Evolutionary conservation across 1,140 invertebrate genomes (phyloP), one percentile per base, ranked within the genome.

Genomic region (Asbolus verrucosus): DNA sequence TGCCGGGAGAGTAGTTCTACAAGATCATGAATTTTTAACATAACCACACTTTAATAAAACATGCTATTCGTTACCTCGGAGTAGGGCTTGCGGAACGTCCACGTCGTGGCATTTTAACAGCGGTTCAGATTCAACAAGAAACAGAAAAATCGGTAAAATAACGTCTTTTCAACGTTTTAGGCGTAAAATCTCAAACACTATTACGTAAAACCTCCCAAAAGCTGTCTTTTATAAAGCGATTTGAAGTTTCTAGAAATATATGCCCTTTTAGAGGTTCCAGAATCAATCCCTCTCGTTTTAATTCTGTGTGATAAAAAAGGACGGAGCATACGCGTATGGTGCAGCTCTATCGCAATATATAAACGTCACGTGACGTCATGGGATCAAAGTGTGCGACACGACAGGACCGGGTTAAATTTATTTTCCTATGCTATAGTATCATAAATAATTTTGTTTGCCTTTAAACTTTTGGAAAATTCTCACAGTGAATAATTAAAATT

Each of bases 101-200:
- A 81, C 91, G 86, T 83, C 91, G 87, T 81, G 89, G 88, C 91
- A 92, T 92, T 81, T n/a, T n/a, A n/a, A n/a, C n/a, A n/a, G n/a
- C 24, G 18, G 21, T 46, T 24, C 24, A 27, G 3, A 27, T 4
- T 27, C 24, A 8, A 27, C 8, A 27, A 27, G 8, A 27, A 27
- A n/a, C n/a, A n/a, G n/a, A n/a, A n/a, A n/a, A n/a, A n/a, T n/a
- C n/a, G n/a, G n/a, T n/a, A n/a, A 15, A 62, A 36, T 16, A 1
- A 62, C 27, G 30, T 18, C 18, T 33, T 13, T 6, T 13, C 24
- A 27, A 16, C 38, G 11, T 41, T 39, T 41, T 6, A 3, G 8
- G 1, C 2, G 9, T 13, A 4, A 21, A 24, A 14, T 46, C n/a
- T 65, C 3, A 6, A 5, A 15, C 1, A 11, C 9, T 21, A 46